Percentiles rank a stretch among this genome's conserved stretches.
Evolutionary conservation across 1,140 invertebrate species (phyloP).

Genomic region (Nymphalis io): DNA sequence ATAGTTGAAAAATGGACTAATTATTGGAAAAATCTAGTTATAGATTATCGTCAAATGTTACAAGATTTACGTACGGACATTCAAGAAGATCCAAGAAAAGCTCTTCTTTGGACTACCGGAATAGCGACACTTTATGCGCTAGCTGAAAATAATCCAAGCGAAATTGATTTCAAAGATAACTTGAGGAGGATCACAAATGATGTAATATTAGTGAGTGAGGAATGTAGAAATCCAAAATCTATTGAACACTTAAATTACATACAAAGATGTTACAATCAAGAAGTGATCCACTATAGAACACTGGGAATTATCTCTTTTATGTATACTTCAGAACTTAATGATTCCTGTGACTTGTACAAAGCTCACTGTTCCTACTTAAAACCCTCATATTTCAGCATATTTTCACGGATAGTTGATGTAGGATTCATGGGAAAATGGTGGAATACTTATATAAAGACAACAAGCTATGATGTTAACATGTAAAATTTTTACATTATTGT

Average conservation of each 20-base stretch:
- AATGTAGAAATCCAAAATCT: conserved; percentile 85
- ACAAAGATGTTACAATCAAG: conserved; percentile 84
- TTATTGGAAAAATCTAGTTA: conserved; percentile 83
- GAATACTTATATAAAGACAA: conserved; percentile 86
- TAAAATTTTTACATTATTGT: neutral
- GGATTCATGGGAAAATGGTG: conserved; percentile 89
- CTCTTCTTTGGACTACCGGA: conserved; percentile 75
- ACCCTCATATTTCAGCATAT: conserved; percentile 82
- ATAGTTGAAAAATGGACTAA: conserved; percentile 84
- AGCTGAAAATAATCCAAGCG: conserved; percentile 84
- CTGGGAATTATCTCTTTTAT: conserved; percentile 88
- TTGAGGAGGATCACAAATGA: conserved; percentile 83
- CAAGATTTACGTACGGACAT: conserved; percentile 81
- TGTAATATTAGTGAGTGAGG: conserved; percentile 84
- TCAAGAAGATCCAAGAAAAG: conserved; percentile 81
- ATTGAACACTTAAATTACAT: conserved; percentile 84
- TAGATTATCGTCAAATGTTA: conserved; percentile 83
- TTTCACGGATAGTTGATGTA: conserved; percentile 87
- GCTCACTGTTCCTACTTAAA: conserved; percentile 87
- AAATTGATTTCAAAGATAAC: conserved; percentile 82
- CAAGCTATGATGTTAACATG: conserved; percentile 88
- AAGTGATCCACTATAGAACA: conserved; percentile 83
- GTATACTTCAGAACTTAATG: conserved; percentile 86
- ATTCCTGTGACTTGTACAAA: conserved; percentile 85
- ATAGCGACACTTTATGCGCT: conserved; percentile 72